Conservation (phyloP, 2,888 invertebrate species). For the Oligia fasciuncula region DNA sequence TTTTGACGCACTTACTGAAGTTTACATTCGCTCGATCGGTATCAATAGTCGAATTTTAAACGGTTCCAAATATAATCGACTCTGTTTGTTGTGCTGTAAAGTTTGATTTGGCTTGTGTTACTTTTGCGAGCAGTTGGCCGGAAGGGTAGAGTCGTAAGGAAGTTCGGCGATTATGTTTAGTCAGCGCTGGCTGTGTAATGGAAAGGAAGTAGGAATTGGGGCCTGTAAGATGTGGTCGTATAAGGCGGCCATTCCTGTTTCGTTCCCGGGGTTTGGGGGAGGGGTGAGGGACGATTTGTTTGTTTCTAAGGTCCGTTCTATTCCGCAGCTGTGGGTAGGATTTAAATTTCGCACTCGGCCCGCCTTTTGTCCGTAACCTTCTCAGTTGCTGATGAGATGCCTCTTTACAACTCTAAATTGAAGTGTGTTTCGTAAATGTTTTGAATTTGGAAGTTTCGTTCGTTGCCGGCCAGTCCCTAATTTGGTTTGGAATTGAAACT, state of each 20-base stretch:
- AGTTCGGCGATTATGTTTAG: conserved; percentile 90
- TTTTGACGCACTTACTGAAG: conserved; percentile 63
- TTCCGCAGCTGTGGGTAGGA: conserved; percentile 86
- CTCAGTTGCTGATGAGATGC: conserved; percentile 84
- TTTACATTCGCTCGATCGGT: conserved; percentile 69
- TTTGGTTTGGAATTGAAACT: conserved; percentile 58
- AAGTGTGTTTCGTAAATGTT: conserved; percentile 78
- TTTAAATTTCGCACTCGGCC: conserved; percentile 84
- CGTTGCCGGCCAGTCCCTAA: conserved; percentile 44
- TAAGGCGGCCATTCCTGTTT: conserved; percentile 84
- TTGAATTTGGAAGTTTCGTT: conserved; percentile 64
- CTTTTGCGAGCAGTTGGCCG: conserved; percentile 80
- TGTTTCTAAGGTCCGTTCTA: conserved; percentile 87
- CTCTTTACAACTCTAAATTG: conserved; percentile 87
- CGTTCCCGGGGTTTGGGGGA: conserved; percentile 63
- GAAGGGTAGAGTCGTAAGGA: conserved; percentile 90
- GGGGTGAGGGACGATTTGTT: conserved; percentile 83
- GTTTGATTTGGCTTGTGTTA: conserved; percentile 74
- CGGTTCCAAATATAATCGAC: conserved; percentile 66
- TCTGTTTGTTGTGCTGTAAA: conserved; percentile 73
- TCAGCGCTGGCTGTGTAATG: conserved; percentile 88
- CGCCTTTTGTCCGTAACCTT: conserved; percentile 84
- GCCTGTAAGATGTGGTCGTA: conserved; percentile 90
- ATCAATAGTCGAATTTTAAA: conserved; percentile 70
- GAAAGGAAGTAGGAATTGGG: conserved; percentile 90